phyloP scores from a whole-genome alignment of 2,113 vertebrate genomes.

The Guaruba guarouba region DNA sequence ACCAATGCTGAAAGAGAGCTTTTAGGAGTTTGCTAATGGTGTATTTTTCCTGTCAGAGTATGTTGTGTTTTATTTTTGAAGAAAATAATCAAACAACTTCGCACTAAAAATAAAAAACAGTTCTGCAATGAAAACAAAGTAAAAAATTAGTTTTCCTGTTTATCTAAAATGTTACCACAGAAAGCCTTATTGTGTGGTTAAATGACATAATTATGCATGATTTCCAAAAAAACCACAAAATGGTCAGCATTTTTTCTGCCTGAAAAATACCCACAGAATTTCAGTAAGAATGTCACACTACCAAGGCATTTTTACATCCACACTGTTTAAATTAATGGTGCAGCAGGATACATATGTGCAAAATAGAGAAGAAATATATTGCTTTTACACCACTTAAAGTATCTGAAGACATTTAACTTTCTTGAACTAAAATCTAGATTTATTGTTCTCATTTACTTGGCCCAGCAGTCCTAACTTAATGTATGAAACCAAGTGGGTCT shows the following conservation, averaged over 20 bases:
- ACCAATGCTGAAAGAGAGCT: background rate
- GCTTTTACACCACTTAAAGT: constrained; percentile 9
- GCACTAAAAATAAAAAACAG: background rate
- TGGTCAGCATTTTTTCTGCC: constrained; percentile 74
- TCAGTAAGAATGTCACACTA: constrained; percentile 19
- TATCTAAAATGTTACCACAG: constrained; percentile 58
- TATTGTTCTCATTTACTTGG: constrained; percentile 25
- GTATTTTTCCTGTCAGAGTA: background rate
- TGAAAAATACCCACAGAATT: constrained; percentile 73
- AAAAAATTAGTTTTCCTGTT: constrained; percentile 63
- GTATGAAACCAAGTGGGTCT: constrained; percentile 27
- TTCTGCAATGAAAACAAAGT: constrained; percentile 35
- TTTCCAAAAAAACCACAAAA: constrained; percentile 71
- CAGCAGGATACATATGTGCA: background rate
- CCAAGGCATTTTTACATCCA: constrained; percentile 48
- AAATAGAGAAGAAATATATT: constrained; percentile 22
- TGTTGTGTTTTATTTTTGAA: background rate
- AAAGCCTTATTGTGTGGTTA: constrained; percentile 69
- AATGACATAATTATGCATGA: constrained; percentile 68
- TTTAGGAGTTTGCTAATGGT: background rate
- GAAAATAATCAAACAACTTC: constrained; percentile 12
- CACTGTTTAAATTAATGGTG: constrained; percentile 57
- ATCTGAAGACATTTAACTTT: constrained; percentile 33
- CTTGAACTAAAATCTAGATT: constrained; percentile 15
- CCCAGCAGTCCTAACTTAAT: background rate